Evolutionary conservation across 2,888 invertebrate species (phyloP), one percentile per base, ranked within the genome.

Genomic region (Drosophila testacea): DNA sequence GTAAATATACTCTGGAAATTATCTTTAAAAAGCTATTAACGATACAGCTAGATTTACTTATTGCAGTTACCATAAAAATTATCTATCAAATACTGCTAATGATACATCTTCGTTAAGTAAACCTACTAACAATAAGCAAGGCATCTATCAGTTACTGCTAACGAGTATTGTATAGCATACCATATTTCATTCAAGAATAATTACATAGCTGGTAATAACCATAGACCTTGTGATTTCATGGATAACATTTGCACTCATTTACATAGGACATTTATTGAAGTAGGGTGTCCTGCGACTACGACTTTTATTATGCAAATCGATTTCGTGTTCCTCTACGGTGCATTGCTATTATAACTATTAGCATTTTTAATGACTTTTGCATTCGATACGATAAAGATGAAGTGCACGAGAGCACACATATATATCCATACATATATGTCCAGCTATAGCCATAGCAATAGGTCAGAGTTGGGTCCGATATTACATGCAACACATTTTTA

Each of bases 271-370:
- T 46, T 36, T 30, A 39, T 11, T 10, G 36, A 50, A 16, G 36
- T 13, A 32, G 39, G 39, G 54, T 13, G 52, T 54, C 60, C 51
- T 60, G 48, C 48, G 39, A 41, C 50, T 47, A 59, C 41, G 51
- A 62, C 54, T 57, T 64, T 70, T 79, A 77, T 79, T 79, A 77
- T 77, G 77, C 77, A 77, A 77, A 77, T 77, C 79, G 70, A 79
- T 77, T 77, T 77, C 77, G 77, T 74, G 79, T 36, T 41, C 59
- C 44, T 55, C 55, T 42, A 44, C 54, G 59, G 7, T 77, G 66
- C 77, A 77, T 67, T 75, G 60, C 76, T 62, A 69, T 56, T 52
- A 71, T 57, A 60, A 60, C 34, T 47, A 71, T 76, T 79, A 71
- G 71, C 77, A 79, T 75, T 63, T 68, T 67, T 57, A 76, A 76